These are phyloP conservation scores for Trichopria drosophilae DNA, from an alignment of 2,888 invertebrate genomes.

Conservation along the genomic window DNA sequence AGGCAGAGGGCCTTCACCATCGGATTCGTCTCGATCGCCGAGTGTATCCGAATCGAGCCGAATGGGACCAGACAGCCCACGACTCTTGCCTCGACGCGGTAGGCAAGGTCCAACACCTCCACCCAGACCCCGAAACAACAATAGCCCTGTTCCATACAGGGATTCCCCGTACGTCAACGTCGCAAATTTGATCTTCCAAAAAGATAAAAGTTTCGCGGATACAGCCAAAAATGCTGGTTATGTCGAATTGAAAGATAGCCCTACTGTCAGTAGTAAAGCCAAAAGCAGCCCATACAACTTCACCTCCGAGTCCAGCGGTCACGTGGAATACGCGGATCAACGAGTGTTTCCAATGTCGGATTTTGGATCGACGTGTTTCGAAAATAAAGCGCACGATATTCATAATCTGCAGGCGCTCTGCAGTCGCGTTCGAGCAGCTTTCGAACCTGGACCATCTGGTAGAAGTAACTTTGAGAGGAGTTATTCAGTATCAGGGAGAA, in stretches of 20 bases:
- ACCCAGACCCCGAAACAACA: slow-evolving; percentile 57
- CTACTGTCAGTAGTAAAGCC: slow-evolving; percentile 30
- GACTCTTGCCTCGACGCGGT: slow-evolving; percentile 65
- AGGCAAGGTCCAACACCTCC: slow-evolving; percentile 59
- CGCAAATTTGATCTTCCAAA: slow-evolving; percentile 50
- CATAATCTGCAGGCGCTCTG: slow-evolving; percentile 21
- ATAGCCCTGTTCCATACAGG: slow-evolving; percentile 39
- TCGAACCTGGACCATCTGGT: slow-evolving; percentile 37
- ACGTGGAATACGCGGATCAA: slow-evolving; percentile 52
- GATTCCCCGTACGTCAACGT: slow-evolving; percentile 55
- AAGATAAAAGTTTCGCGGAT: slow-evolving; percentile 51
- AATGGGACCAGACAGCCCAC: slow-evolving; percentile 71
- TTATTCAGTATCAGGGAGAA: slow-evolving; percentile 42
- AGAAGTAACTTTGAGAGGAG: slow-evolving; percentile 44
- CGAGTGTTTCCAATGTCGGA: slow-evolving; percentile 44
- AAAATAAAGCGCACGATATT: slow-evolving; percentile 38
- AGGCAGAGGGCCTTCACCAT: slow-evolving; percentile 54
- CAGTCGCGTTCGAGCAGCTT: slow-evolving; percentile 37
- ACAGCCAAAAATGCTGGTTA: slow-evolving; percentile 50
- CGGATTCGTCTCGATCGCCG: slow-evolving; percentile 28
- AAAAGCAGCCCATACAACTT: slow-evolving; percentile 52
- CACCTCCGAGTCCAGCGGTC: slow-evolving; percentile 54
- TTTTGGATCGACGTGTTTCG: slow-evolving; percentile 41
- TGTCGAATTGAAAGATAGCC: slow-evolving; percentile 49
- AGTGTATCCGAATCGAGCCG: slow-evolving; percentile 31